Base-by-base conservation (phyloP, 2,113 vertebrate species). In the Larimichthys crocea region DNA sequence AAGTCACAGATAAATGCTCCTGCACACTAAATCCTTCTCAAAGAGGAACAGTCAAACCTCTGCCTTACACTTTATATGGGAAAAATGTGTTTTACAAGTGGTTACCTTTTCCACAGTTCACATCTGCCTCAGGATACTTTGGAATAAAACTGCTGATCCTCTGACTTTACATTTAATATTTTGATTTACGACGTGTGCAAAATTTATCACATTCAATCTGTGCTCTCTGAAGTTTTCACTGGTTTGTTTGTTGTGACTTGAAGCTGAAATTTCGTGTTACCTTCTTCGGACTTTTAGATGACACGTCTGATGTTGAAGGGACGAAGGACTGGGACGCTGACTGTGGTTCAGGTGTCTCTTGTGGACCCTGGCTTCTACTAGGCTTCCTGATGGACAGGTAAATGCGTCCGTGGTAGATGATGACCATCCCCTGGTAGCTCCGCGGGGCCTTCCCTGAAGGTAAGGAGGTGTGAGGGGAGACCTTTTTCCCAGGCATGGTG, bases 351-450 rank as follows among this genome's bases (percentile, higher is more conserved):
- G 0, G 0, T 5, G 15, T 20, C 62, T 17, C 35, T 10, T 0
- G 29, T 17, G 11, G 55, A 26, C 17, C 14, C 35, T 15, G 64
- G 24, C 22, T 53, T 3, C 2, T 74, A 16, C 3, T 20, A 24
- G n/a, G 11, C 44, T 20, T 86, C 52, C 70, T 89, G 24, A 85
- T 75, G 40, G 80, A 89, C 75, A 92, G 74, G 76, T 87, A 91
- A 57, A 92, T 24, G 2, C 22, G 70, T 0, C 79, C 72, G 0
- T 9, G 19, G 78, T 87, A 82, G 73, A 92, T 73, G 63, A 92
- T 29, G 0, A 92, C 46, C 3, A 10, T 40, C 35, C 35, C 35
- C 35, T 9, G 35, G 35, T 40, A 40, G 35, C 35, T 40, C 35
- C 35, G 35, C 1, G 35, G 35, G 7, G 35, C 35, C 7, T 40